Conservation (phyloP, 2,888 invertebrate genomes). For the Sylvicola fuscatus region DNA sequence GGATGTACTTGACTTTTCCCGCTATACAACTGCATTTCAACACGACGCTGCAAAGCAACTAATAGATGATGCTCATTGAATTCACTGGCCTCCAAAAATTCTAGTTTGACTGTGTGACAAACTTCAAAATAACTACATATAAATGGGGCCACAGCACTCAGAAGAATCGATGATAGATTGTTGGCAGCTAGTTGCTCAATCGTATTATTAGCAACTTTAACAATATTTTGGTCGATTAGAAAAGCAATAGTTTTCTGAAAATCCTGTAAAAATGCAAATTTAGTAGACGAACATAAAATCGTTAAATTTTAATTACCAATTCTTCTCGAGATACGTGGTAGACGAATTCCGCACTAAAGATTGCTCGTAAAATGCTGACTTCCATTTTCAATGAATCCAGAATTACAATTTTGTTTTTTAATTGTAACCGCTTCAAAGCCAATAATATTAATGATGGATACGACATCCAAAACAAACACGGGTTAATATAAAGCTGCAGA, state of each 20-base stretch:
- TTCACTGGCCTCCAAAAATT: conserved; percentile 12
- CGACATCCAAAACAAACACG: conserved; percentile 45
- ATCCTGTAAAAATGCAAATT: conserved; percentile 12
- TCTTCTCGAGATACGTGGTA: conserved; percentile 29
- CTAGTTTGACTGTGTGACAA: conserved; percentile 4
- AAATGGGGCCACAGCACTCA: conserved; percentile 40
- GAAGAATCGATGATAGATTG: conserved; percentile 28
- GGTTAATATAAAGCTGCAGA: conserved; percentile 57
- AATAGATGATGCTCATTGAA: conserved; percentile 31
- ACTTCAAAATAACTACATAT: conserved; percentile 37
- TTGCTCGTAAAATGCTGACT: not conserved
- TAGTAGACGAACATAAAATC: not conserved
- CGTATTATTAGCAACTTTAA: conserved; percentile 16
- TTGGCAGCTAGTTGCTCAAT: conserved; percentile 18
- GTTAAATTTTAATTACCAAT: conserved; percentile 14
- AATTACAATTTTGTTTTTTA: conserved; percentile 7
- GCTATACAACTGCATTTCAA: conserved; percentile 29
- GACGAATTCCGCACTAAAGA: conserved; percentile 42
- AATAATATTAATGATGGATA: conserved; percentile 37
- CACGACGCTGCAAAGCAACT: conserved; percentile 33
- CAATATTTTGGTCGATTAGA: conserved; percentile 5
- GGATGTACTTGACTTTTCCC: conserved; percentile 34
- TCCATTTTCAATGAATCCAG: not conserved
- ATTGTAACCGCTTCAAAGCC: conserved; percentile 16
- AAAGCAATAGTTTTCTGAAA: conserved; percentile 16